A percentile compares a stretch with the other conserved stretches of the same genome.
phyloP scores from a whole-genome alignment of 2,888 invertebrate genomes.

The Lymantria monacha region DNA sequence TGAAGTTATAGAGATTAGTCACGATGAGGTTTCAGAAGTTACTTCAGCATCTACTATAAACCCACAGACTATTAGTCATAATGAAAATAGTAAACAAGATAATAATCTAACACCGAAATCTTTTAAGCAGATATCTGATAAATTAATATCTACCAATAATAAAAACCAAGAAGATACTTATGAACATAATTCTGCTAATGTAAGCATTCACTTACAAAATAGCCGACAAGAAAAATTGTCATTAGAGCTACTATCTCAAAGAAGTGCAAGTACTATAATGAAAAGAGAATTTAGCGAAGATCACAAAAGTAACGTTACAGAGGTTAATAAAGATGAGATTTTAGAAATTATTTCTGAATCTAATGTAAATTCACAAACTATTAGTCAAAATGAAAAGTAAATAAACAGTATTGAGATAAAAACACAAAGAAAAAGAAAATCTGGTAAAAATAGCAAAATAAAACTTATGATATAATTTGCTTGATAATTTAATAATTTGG shows the following conservation, averaged over 20 bases:
- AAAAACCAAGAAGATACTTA: not conserved
- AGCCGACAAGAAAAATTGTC: not conserved
- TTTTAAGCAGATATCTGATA: not conserved
- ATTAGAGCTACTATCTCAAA: not conserved
- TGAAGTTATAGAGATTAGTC: not conserved
- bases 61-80: not conserved
- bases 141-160: not conserved
- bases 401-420: too few species aligned
- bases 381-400: too few species aligned
- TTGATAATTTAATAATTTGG: too few species aligned
- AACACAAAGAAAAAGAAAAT: not conserved
- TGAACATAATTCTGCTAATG: not conserved
- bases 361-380: not conserved
- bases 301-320: not conserved
- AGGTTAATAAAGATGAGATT: not conserved
- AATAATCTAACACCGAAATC: not conserved
- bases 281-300: not conserved
- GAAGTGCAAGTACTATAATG: not conserved
- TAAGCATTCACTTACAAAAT: not conserved
- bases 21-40: not conserved
- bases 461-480: too few species aligned
- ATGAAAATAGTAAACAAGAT: not conserved
- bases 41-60: not conserved
- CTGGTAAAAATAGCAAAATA: too few species aligned
- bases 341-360: not conserved